Evolutionary conservation across 1,140 invertebrate species (phyloP), one percentile per base, ranked within the genome.

Genomic region (Eumeta japonica): DNA sequence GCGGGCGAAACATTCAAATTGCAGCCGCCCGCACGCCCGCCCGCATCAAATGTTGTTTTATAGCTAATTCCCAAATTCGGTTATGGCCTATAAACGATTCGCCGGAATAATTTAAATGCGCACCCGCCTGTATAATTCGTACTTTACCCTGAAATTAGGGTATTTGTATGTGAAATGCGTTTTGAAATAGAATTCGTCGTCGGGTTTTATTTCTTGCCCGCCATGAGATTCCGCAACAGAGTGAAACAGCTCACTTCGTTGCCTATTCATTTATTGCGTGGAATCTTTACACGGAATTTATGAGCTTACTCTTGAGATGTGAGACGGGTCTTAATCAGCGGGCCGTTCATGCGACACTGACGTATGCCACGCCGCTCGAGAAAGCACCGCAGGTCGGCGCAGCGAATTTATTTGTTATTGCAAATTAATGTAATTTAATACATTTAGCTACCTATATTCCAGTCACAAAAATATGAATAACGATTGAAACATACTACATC

Each of bases 71-170:
- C 70, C 70, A 72, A 74, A 74, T 74, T 74, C 70, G 52, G 70
- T 74, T 74, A 74, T 74, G 65, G 70, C 66, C 70, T 74, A 74
- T 74, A 74, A 74, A 74, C 70, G 70, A 72, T 74, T 63, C 65
- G 56, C 58, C 60, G 63, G 70, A 68, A 74, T 74, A 72, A 74
- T 74, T 74, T 74, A 74, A 74, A 74, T 68, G 63, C 65, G 65
- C 62, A 62, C 59, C 66, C 59, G 65, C 62, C 59, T 60, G 58
- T 67, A 70, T 72, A 70, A 74, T 62, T 59, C 65, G 60, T 65
- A 70, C 65, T 74, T 67, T 63, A 64, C 63, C 57, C 42, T 52
- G 54, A 72, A 72, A 74, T 74, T 68, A 72, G 65, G n/a, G 66
- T 66, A 74, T 72, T 72, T 74, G 67, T 72, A 74, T 72, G 70